Percentiles rank a stretch among this genome's conserved stretches.
Evolutionary conservation across 2,113 vertebrate genomes (phyloP).

Genomic region (Anoplopoma fimbria): DNA sequence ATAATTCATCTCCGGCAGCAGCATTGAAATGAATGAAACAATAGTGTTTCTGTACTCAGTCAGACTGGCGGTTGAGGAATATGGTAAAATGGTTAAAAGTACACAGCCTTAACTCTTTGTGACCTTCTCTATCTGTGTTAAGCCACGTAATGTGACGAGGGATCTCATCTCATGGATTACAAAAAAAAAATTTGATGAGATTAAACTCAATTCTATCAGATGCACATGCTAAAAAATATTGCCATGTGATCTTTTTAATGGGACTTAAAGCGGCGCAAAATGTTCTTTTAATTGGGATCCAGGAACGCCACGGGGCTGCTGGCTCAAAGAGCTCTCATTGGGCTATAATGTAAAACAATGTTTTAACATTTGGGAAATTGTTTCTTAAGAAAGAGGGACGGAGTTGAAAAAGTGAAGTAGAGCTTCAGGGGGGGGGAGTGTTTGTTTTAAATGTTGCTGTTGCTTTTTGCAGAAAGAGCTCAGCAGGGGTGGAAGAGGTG

Average conservation of each 20-base stretch:
- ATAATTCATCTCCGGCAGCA: constrained; percentile 75
- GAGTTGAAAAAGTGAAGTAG: not conserved
- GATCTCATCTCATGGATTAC: constrained; percentile 61
- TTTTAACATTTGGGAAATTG: not conserved
- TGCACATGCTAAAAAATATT: constrained; percentile 20
- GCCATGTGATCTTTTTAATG: constrained; percentile 48
- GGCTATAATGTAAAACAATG: not conserved
- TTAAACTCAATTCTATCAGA: constrained; percentile 57
- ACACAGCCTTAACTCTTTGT: constrained; percentile 34
- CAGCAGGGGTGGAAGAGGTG: not conserved
- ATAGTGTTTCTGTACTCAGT: constrained; percentile 74
- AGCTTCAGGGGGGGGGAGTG: not conserved
- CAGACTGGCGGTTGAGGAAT: constrained; percentile 70
- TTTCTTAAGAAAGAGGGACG: not conserved
- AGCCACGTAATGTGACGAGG: constrained; percentile 35
- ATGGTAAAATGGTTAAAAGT: constrained; percentile 53
- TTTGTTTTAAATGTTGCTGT: not conserved
- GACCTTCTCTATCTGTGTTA: constrained; percentile 46
- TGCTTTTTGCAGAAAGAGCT: constrained; percentile 3
- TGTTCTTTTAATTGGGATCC: constrained; percentile 44
- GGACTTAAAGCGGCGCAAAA: constrained; percentile 37
- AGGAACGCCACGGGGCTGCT: not conserved
- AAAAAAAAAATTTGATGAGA: constrained; percentile 61
- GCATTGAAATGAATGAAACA: constrained; percentile 75
- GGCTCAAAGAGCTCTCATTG: not conserved